Evolutionary conservation across 2,888 invertebrate genomes (phyloP).

Genomic region (Nomada ruficornis): DNA sequence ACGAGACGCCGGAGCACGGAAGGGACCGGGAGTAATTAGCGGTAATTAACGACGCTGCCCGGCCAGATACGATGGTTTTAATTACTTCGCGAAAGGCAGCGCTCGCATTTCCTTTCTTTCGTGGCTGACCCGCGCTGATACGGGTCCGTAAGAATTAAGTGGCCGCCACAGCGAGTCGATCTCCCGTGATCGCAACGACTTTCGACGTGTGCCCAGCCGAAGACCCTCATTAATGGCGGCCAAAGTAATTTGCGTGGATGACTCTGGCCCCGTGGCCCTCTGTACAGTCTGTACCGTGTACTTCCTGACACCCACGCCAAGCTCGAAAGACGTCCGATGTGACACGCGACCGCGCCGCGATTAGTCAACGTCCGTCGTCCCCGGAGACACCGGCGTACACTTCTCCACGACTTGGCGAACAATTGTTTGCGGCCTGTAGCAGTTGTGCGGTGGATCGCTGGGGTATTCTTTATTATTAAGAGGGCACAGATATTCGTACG

Average conservation of each 20-base stretch:
- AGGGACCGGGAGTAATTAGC: constrained; percentile 66
- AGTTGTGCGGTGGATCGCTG: too few relatives aligned
- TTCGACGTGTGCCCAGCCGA: constrained; percentile 70
- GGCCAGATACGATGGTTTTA: constrained; percentile 70
- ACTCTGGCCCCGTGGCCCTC: constrained; percentile 67
- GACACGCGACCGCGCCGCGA: constrained; percentile 76
- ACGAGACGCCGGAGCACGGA: constrained; percentile 51
- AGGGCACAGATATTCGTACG: too few relatives aligned
- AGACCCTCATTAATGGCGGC: constrained; percentile 77
- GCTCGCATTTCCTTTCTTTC: constrained; percentile 69
- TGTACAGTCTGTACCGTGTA: constrained; percentile 37
- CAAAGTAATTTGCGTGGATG: constrained; percentile 78
- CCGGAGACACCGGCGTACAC: constrained; percentile 22
- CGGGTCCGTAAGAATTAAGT: constrained; percentile 67
- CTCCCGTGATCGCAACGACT: constrained; percentile 70
- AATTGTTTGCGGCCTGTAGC: background rate
- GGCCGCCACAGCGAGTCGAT: constrained; percentile 65
- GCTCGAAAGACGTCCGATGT: constrained; percentile 53
- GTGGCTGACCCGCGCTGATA: constrained; percentile 66
- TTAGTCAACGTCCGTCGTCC: constrained; percentile 68
- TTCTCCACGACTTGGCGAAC: background rate
- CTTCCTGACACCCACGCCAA: constrained; percentile 72
- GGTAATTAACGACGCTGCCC: constrained; percentile 69
- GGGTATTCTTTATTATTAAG: too few relatives aligned
- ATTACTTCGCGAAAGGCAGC: constrained; percentile 69